Conservation (phyloP, 92 coral and sea anemone genomes). For the Chrysogorgia sp. region DNA sequence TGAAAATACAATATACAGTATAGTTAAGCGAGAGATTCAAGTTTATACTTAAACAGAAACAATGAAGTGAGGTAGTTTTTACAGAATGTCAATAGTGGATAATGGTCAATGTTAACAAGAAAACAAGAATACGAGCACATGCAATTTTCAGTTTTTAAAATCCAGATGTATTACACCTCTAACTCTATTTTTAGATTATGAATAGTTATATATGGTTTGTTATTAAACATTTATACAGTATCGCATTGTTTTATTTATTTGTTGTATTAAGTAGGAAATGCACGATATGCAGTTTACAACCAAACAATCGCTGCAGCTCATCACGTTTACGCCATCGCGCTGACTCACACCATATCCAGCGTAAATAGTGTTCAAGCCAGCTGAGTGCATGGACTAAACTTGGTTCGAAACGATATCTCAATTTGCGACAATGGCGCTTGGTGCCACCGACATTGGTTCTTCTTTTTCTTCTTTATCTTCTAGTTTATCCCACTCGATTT, state of each 20-base stretch:
- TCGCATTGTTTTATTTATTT: background rate
- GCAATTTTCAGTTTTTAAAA: background rate
- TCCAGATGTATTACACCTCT: too few relatives aligned
- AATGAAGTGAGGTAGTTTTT: too few relatives aligned
- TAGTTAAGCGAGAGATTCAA: too few relatives aligned
- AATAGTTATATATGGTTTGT: background rate
- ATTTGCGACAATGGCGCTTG: background rate
- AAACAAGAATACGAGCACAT: background rate
- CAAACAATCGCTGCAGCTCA: background rate
- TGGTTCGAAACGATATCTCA: background rate
- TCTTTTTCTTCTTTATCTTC: slow-evolving; percentile 42
- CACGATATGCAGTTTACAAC: background rate
- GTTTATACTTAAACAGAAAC: too few relatives aligned
- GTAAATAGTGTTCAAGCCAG: background rate
- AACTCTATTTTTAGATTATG: background rate
- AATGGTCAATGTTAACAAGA: background rate
- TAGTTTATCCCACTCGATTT: slow-evolving; percentile 70
- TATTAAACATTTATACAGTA: slow-evolving; percentile 9
- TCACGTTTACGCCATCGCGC: background rate
- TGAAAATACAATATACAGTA: too few relatives aligned
- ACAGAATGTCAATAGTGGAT: background rate
- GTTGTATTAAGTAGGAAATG: background rate
- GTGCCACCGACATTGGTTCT: slow-evolving; percentile 3
- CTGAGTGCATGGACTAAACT: background rate
- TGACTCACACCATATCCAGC: too few relatives aligned